These are phyloP conservation scores for Cantharis flavilabris DNA, from an alignment of 2,888 invertebrate species.

Conservation along the genomic window DNA sequence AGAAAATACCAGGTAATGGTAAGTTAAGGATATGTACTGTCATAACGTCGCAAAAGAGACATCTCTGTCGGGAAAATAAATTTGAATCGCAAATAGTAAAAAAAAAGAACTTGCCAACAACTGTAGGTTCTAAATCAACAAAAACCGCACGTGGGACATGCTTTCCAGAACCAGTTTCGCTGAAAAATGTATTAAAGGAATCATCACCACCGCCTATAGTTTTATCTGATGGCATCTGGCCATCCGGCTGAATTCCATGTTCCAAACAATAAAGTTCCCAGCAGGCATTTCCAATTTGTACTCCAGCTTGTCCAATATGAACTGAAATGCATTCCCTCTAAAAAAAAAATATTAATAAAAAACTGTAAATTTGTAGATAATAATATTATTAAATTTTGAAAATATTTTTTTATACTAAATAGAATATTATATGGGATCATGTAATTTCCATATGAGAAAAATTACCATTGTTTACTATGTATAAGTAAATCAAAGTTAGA, in stretches of 20 bases:
- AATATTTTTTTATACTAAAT: no score
- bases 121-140: constrained; percentile 91
- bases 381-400: no score
- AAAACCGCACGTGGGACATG: constrained; percentile 89
- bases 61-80: no score
- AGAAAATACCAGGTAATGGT: background rate
- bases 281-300: constrained; percentile 86
- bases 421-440: no score
- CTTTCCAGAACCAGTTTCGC: constrained; percentile 76
- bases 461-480: no score
- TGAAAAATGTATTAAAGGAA: constrained; percentile 79
- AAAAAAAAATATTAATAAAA: constrained; percentile 25
- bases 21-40: no score
- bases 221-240: constrained; percentile 85
- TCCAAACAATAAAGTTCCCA: constrained; percentile 87
- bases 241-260: constrained; percentile 80
- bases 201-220: constrained; percentile 75
- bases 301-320: constrained; percentile 85
- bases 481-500: no score
- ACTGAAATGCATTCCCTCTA: constrained; percentile 88
- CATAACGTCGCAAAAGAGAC: no score
- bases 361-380: no score
- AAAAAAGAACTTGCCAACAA: constrained; percentile 69
- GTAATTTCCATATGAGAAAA: no score
- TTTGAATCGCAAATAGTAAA: no score